Conservation (phyloP, 2,888 invertebrate genomes). For the Gandaritis pyraliata region DNA sequence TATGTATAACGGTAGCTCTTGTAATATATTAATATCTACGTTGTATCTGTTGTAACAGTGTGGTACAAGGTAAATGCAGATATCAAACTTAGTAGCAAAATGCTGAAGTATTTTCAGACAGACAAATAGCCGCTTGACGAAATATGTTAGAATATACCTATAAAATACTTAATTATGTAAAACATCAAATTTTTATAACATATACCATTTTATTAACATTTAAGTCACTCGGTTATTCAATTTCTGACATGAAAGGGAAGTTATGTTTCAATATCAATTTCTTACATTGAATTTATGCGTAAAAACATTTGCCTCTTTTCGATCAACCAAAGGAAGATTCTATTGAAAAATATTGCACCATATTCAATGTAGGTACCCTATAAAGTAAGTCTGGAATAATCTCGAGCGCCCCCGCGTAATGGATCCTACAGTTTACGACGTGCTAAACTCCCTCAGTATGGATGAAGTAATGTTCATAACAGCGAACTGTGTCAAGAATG, state of each 20-base stretch:
- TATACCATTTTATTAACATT: conserved; percentile 11
- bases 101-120: too few relatives aligned
- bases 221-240: conserved; percentile 10
- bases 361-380: conserved; percentile 48
- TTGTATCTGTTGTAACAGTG: too few relatives aligned
- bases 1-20: background rate
- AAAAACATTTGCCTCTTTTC: conserved; percentile 20
- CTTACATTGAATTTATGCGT: conserved; percentile 17
- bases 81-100: too few relatives aligned
- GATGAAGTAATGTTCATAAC: conserved; percentile 72
- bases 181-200: background rate
- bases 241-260: conserved; percentile 12
- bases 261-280: conserved; percentile 15
- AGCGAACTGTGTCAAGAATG: conserved; percentile 65
- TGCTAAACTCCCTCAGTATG: conserved; percentile 66
- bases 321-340: conserved; percentile 37
- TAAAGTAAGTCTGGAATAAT: conserved; percentile 60
- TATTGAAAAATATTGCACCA: conserved; percentile 53
- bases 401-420: conserved; percentile 62
- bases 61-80: too few relatives aligned
- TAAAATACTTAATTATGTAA: too few relatives aligned
- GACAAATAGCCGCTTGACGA: too few relatives aligned
- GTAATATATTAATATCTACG: too few relatives aligned
- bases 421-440: conserved; percentile 73
- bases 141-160: too few relatives aligned